Percentiles rank a stretch among this genome's conserved stretches.
Evolutionary conservation across 2,797 vertebrate species (phyloP).

Genomic region (Urophycis tenuis): DNA sequence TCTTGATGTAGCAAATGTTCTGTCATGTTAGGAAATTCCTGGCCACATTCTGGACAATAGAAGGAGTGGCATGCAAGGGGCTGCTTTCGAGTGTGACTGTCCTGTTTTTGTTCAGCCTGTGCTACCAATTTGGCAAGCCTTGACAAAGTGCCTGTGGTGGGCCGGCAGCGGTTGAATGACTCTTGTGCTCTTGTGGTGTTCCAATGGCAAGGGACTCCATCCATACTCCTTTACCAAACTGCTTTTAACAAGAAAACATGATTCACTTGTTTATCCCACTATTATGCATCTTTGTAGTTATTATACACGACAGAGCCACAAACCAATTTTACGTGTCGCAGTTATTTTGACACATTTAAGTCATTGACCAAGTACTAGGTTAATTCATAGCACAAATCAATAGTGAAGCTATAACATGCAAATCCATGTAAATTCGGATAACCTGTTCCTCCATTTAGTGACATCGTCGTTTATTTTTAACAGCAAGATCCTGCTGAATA

Average conservation of each 20-base stretch:
- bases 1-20: constrained; percentile 59
- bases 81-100: constrained; percentile 23
- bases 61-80: constrained; percentile 15
- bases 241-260: constrained; percentile 12
- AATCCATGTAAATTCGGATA: constrained; percentile 6
- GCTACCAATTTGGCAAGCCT: constrained; percentile 64
- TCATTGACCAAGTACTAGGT: too few species aligned
- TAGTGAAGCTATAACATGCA: neutral
- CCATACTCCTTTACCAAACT: constrained; percentile 52
- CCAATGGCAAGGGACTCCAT: constrained; percentile 58
- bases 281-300: neutral
- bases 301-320: neutral
- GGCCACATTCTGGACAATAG: constrained; percentile 54
- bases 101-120: constrained; percentile 47
- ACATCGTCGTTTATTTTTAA: neutral
- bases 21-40: constrained; percentile 36
- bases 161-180: constrained; percentile 42
- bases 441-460: neutral
- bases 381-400: neutral
- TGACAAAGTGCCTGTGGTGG: constrained; percentile 52
- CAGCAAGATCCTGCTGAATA: too few species aligned
- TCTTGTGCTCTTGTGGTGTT: constrained; percentile 45
- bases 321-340: neutral
- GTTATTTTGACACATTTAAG: neutral
- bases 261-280: neutral